Base-by-base conservation (phyloP, 1,140 invertebrate species). In the Orius insidiosus region DNA sequence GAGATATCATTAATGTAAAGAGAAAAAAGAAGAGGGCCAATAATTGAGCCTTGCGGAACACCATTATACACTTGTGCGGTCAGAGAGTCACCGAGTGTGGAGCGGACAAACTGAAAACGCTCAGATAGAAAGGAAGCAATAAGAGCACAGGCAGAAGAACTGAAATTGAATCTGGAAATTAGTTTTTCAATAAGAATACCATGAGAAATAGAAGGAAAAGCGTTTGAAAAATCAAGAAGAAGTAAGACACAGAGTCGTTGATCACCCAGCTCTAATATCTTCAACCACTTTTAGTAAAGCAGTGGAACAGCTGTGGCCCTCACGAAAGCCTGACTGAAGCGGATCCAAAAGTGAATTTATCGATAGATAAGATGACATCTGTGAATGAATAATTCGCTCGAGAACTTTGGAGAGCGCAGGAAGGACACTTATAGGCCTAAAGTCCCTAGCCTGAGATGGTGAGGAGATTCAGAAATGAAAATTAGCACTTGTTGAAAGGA, bases 191-290 rank as follows among this genome's bases (percentile, higher is more conserved):
- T 24, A 3, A 54, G 30, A 2, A 54, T 38, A 7, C 45, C 38
- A 33, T 52, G 43, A 42, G 55, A 46, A 3, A 55, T 53, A 1
- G 52, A 13, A 42, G 55, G 52, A 38, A 63, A 62, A 1, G 56
- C 59, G 34, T 56, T 54, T 0, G 52, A 52, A 31, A 56, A 57
- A 47, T 61, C 58, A 7, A 62, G 48, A 9, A 60, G 45, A 1
- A 60, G 53, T 11, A 62, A 7, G 5, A 61, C 52, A 7, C 54
- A 46, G 11, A 48, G 5, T 5, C 52, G 44, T 24, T 37, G 45
- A 38, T 62, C 59, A 2, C 3, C 52, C 51, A 14, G 11, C 11
- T 15, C 43, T 34, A 19, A 47, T 19, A 33, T 53, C 51, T n/a
- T 51, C 33, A 2, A 18, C 38, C 8, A 51, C 36, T 4, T 49